Base-by-base conservation (phyloP, 1,140 invertebrate genomes). In the Bombus sibiricus region DNA sequence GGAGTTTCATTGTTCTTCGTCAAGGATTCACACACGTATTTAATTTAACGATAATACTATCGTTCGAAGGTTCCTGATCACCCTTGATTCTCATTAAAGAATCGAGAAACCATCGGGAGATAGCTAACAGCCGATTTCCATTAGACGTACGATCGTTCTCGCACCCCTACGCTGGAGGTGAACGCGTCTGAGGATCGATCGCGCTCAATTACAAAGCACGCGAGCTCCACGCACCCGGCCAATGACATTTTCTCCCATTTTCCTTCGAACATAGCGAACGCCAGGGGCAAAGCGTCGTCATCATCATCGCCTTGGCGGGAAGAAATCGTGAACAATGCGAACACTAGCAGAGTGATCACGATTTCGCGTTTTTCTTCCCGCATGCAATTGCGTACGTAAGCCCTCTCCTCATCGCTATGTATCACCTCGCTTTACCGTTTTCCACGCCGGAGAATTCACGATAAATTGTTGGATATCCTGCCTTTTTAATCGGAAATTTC, bases 261-360 rank as follows among this genome's bases (percentile, higher is more conserved):
- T 77, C 39, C 53, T 75, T 69, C 74, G 32, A 43, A 12, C 15
- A 37, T 41, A 10, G n/a, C 53, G 47, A 81, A 8, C 32, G 75
- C 75, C 83, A 41, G 53, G 10, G 77, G 76, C 76, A n/a, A 34
- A 34, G 25, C 32, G 39, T n/a, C 75, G 47, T 80, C 83, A 85
- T 85, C 83, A 78, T 85, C 83, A 43, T 80, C 83, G 83, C 68
- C 76, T 85, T 80, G 68, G 77, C 83, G 57, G 22, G n/a, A 85
- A 80, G 57, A 69, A 80, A 53, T 72, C 64, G 64, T 28, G 53
- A 85, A 85, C 83, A 85, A 85, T 85, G 64, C 81, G 64, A 57
- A 18, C 77, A 25, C 39, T 8, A 34, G 34, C 76, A 47, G 76
- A 68, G 43, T 85, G 83, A 85, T 85, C 77, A 85, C 57, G 83